A percentile compares a stretch with the other conserved stretches of the same genome.
phyloP scores from a whole-genome alignment of 37 sponge, comb jelly and placozoan species.

The Geodia barretti region DNA sequence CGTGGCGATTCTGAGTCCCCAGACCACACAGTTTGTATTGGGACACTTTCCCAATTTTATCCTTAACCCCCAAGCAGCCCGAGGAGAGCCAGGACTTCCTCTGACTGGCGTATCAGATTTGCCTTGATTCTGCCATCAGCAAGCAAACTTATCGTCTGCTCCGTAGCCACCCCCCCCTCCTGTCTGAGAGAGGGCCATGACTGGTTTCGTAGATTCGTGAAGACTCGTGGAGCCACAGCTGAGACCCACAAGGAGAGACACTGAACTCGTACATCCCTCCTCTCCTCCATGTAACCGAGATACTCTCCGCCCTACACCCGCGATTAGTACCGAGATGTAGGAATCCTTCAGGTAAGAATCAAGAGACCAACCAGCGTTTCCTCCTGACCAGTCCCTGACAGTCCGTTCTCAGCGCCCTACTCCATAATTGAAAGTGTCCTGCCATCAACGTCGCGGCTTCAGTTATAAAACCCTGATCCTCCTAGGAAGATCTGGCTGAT shows the following conservation, averaged over 20 bases:
- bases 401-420: background rate
- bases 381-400: background rate
- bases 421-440: background rate
- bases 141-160: conserved; percentile 32
- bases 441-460: background rate
- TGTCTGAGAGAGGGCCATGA: conserved; percentile 28
- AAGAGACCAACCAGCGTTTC: background rate
- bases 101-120: background rate
- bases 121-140: too few species aligned
- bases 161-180: conserved; percentile 18
- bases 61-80: conserved; percentile 29
- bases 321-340: too few species aligned
- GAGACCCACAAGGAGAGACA: background rate
- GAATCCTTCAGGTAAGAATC: background rate
- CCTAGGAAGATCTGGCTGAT: background rate
- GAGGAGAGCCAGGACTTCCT: background rate
- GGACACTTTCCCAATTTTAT: conserved; percentile 48
- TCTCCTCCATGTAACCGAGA: background rate
- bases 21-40: too few species aligned
- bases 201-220: conserved; percentile 19
- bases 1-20: conserved; percentile 31
- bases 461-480: background rate
- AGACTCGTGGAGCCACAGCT: conserved; percentile 9
- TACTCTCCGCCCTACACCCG: background rate
- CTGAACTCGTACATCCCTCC: background rate